Percentiles rank a stretch among this genome's conserved stretches.
Evolutionary conservation across 2,113 vertebrate genomes (phyloP).

Genomic region (Epinephelus moara): DNA sequence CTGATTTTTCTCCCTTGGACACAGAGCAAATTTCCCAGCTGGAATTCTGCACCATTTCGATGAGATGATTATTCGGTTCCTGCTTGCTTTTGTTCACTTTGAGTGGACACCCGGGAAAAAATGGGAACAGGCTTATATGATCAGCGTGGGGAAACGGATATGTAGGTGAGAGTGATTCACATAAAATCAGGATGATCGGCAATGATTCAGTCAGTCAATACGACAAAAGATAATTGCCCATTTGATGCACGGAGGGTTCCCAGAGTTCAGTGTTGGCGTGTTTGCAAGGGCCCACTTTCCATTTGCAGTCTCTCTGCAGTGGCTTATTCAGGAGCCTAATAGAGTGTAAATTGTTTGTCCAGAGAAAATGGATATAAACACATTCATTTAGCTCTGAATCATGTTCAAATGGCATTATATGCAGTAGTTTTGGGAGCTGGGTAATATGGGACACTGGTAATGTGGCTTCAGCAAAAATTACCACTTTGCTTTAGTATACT

Average conservation of each 20-base stretch:
- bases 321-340: constrained; percentile 41
- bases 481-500: not conserved
- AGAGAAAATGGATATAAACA: constrained; percentile 46
- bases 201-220: constrained; percentile 49
- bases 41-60: constrained; percentile 37
- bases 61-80: constrained; percentile 39
- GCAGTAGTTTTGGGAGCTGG: constrained; percentile 12
- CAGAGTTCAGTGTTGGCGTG: constrained; percentile 30
- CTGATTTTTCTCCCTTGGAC: not conserved
- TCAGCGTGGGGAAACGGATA: not conserved
- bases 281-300: constrained; percentile 24
- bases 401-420: constrained; percentile 36
- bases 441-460: constrained; percentile 11
- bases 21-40: constrained; percentile 30
- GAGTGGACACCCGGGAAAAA: constrained; percentile 25
- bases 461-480: constrained; percentile 17
- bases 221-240: constrained; percentile 43
- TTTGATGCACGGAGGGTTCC: constrained; percentile 31
- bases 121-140: not conserved
- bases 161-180: constrained; percentile 11
- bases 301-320: constrained; percentile 35
- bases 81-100: constrained; percentile 42
- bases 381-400: constrained; percentile 41
- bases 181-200: constrained; percentile 32
- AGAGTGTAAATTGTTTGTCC: constrained; percentile 53